These are phyloP conservation scores for Oreocharis arfaki DNA, from an alignment of 2,113 vertebrate genomes.

Conservation along the genomic window DNA sequence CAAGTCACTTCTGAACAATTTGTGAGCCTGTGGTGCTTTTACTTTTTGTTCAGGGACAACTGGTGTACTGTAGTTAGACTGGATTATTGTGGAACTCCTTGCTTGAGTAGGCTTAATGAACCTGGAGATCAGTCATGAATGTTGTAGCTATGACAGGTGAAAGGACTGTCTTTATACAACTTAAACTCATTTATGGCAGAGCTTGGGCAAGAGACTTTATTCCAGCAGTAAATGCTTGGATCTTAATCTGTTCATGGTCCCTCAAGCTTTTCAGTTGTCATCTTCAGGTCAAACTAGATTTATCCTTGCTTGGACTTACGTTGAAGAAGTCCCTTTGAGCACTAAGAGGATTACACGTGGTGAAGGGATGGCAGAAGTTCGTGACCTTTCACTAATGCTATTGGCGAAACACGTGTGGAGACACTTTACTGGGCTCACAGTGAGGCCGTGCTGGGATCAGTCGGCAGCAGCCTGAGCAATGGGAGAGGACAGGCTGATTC, in stretches of 20 bases:
- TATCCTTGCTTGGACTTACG: background rate
- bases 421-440: background rate
- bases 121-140: background rate
- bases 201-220: background rate
- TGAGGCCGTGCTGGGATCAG: background rate
- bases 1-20: background rate
- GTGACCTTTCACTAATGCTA: constrained; percentile 19
- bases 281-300: constrained; percentile 34
- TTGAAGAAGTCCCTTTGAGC: constrained; percentile 15
- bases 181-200: background rate
- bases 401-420: background rate
- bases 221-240: background rate
- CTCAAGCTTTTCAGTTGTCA: background rate
- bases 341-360: constrained; percentile 27
- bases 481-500: background rate
- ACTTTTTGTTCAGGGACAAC: background rate
- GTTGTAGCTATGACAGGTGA: background rate
- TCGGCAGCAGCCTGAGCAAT: background rate
- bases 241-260: background rate
- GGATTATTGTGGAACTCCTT: background rate
- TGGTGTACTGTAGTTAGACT: background rate
- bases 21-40: background rate
- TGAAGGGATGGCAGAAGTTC: background rate
- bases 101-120: background rate
- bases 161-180: background rate